Base-by-base conservation (phyloP, 1,140 invertebrate species). In the Sarcophaga bullata region DNA sequence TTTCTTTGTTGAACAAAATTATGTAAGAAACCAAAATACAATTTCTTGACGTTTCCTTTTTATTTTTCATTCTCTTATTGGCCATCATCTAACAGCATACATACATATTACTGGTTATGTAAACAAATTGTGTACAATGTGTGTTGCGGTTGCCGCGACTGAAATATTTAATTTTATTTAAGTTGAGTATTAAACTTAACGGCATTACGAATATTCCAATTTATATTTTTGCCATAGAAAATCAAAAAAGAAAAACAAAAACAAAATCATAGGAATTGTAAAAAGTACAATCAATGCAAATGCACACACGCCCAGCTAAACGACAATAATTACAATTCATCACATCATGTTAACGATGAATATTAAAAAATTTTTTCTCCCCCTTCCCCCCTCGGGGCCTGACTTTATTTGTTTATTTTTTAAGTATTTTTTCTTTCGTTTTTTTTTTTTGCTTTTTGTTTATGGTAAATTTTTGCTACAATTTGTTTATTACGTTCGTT, bases 271-370 rank as follows among this genome's bases (percentile, higher is more conserved):
- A 58, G 54, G 15, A 58, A 58, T 58, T 58, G 54, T 58, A 58
- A 58, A 58, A 11, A 13, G n/a, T 58, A 15, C n/a, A 58, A 37
- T 37, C 25, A 37, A 37, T 2, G 25, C 25, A 37, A n/a, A 37
- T 37, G 25, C 25, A 58, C n/a, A 73, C 73, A 75, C 73, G 73
- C 73, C 73, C 73, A 75, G 13, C 19, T 58, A 46, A 75, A 75
- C 73, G 73, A 75, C 17, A 37, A 46, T 75, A 75, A 75, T 75
- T 75, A 75, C 73, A 48, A 75, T 75, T 75, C 73, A 75, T 75
- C 73, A 75, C 73, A 75, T 46, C 73, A 75, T n/a, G 25, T 48
- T 75, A 48, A 48, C 6, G n/a, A 7, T 13, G 11, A 37, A 37
- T 37, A 37, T 37, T 37, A 37, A 37, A 37, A 37, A 37, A 37